A percentile compares a stretch with the other conserved stretches of the same genome.
phyloP scores from a whole-genome alignment of 1,140 invertebrate species.

The Pogonomyrmex californicus region DNA sequence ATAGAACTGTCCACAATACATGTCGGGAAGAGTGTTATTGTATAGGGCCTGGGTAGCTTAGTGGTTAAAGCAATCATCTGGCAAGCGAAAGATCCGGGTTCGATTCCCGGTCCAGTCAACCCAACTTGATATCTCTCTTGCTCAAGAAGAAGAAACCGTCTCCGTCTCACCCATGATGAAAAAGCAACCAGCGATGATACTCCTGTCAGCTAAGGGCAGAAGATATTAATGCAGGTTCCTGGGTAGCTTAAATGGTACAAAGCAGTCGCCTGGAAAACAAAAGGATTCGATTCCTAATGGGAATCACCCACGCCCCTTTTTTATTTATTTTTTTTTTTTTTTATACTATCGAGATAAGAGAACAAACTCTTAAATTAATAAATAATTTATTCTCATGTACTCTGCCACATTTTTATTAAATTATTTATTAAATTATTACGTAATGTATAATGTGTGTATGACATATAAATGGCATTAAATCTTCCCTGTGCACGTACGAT shows the following conservation, averaged over 20 bases:
- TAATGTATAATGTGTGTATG: background rate
- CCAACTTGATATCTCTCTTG: background rate
- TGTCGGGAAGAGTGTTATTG: background rate
- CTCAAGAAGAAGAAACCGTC: background rate
- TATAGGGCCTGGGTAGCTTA: slow-evolving; percentile 4
- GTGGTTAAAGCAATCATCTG: background rate
- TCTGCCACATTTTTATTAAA: slow-evolving; percentile 19
- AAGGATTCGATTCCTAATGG: background rate
- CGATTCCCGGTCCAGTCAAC: background rate
- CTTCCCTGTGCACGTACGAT: background rate
- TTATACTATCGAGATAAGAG: background rate
- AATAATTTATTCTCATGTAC: background rate
- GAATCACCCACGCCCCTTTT: background rate
- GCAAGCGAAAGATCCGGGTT: slow-evolving; percentile 13
- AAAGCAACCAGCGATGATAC: background rate
- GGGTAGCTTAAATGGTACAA: background rate
- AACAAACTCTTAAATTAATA: background rate
- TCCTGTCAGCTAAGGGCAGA: background rate
- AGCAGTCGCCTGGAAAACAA: background rate
- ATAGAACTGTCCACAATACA: background rate
- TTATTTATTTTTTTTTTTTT: background rate
- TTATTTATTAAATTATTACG: slow-evolving; percentile 14
- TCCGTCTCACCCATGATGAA: background rate
- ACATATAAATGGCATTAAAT: background rate
- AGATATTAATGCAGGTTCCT: background rate